Evolutionary conservation across 1,140 invertebrate species (phyloP).

Genomic region (Drosophila bipectinata): DNA sequence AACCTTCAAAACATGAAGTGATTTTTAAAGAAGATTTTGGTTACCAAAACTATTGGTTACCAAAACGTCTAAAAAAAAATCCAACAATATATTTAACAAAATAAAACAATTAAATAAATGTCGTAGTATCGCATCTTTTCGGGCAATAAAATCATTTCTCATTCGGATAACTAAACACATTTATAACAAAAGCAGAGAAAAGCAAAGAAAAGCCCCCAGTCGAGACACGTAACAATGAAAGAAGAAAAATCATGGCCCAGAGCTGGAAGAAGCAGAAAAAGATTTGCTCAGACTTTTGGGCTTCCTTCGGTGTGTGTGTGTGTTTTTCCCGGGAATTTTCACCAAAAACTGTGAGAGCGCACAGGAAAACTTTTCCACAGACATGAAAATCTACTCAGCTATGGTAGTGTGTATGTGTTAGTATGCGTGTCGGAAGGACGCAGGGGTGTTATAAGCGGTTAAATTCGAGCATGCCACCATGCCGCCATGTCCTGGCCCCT

Average conservation of each 20-base stretch:
- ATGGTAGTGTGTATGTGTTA: constrained; percentile 20
- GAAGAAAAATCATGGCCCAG: constrained; percentile 25
- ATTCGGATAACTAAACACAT: constrained; percentile 20
- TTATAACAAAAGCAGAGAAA: constrained; percentile 9
- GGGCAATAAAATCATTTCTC: constrained; percentile 31
- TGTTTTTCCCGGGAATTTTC: constrained; percentile 52
- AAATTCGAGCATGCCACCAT: constrained; percentile 58
- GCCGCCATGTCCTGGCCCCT: not conserved
- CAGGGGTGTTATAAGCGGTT: constrained; percentile 74
- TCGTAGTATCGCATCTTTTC: constrained; percentile 7
- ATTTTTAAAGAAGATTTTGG: no score
- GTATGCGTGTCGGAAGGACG: constrained; percentile 6
- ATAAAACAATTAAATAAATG: constrained; percentile 19
- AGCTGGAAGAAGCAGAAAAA: constrained; percentile 7
- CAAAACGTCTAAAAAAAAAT: no score
- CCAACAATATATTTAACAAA: not conserved
- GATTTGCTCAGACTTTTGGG: constrained; percentile 44
- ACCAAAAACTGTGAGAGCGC: constrained; percentile 9
- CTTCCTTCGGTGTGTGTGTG: constrained; percentile 31
- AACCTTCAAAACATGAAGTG: no score
- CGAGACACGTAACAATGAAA: constrained; percentile 29
- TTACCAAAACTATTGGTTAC: no score
- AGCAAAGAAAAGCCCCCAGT: not conserved
- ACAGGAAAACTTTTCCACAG: constrained; percentile 38
- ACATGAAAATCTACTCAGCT: constrained; percentile 76